These are phyloP conservation scores for roundworm (Caenorhabditis elegans) DNA, from an alignment of 1,140 invertebrate species.

Conservation along the genomic window WBcel235 BX284605.5:6468501-6469000, in stretches of 20 bases:
- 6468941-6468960: not conserved
- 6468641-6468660: too few relatives aligned
- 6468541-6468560: not conserved
- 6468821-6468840: not conserved
- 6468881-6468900: not conserved
- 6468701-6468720: too few relatives aligned
- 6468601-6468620: not conserved
- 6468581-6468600: too few relatives aligned
- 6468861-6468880: not conserved
- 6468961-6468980: conserved; percentile 29
- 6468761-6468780: too few relatives aligned
- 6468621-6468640: not conserved
- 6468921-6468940: not conserved
- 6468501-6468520: not conserved
- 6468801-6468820: too few relatives aligned
- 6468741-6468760: too few relatives aligned
- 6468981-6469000: not conserved
- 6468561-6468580: too few relatives aligned
- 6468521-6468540: not conserved
- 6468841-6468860: not conserved
- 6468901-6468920: conserved; percentile 6
- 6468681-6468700: too few relatives aligned
- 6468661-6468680: too few relatives aligned
- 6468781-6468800: too few relatives aligned
- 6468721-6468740: too few relatives aligned